These are phyloP conservation scores for Zygothrica quintamaculata DNA, from an alignment of 2,888 invertebrate genomes.

Conservation along the genomic window DNA sequence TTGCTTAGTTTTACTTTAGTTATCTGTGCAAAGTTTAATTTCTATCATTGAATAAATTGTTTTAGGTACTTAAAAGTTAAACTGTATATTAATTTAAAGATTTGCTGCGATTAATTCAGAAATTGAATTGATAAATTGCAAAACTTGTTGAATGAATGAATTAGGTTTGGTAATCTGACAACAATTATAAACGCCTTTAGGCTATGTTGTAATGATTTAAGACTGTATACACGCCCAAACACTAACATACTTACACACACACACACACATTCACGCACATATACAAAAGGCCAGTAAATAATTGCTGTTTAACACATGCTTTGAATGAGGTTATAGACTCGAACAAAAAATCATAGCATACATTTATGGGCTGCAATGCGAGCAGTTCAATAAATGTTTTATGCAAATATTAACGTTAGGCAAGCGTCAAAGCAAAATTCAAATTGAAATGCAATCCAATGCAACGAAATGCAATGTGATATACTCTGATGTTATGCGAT, in stretches of 20 bases:
- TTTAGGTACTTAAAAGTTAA: no score
- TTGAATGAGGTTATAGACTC: slow-evolving; percentile 37
- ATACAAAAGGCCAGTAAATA: slow-evolving; percentile 39
- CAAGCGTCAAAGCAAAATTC: slow-evolving; percentile 48
- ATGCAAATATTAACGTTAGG: slow-evolving; percentile 26
- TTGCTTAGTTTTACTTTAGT: no score
- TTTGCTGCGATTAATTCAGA: slow-evolving; percentile 40
- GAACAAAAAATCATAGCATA: slow-evolving; percentile 46
- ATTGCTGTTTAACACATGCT: slow-evolving; percentile 74
- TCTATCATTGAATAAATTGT: no score
- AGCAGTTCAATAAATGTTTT: slow-evolving; percentile 41
- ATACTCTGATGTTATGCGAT: neutral
- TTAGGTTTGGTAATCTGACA: slow-evolving; percentile 50
- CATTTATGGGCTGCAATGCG: slow-evolving; percentile 32
- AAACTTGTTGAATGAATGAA: slow-evolving; percentile 51
- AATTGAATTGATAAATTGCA: slow-evolving; percentile 49
- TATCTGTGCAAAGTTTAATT: no score
- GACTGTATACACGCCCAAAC: slow-evolving; percentile 26
- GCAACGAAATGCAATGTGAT: slow-evolving; percentile 52
- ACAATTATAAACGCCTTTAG: slow-evolving; percentile 66
- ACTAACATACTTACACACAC: slow-evolving; percentile 9
- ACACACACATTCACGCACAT: slow-evolving; percentile 11
- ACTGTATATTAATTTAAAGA: slow-evolving; percentile 14
- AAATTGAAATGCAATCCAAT: slow-evolving; percentile 71
- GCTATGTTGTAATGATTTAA: slow-evolving; percentile 68